A percentile compares a stretch with the other conserved stretches of the same genome.
Conservation (phyloP, 2,888 invertebrate species). For the Meandrusa payeni region DNA sequence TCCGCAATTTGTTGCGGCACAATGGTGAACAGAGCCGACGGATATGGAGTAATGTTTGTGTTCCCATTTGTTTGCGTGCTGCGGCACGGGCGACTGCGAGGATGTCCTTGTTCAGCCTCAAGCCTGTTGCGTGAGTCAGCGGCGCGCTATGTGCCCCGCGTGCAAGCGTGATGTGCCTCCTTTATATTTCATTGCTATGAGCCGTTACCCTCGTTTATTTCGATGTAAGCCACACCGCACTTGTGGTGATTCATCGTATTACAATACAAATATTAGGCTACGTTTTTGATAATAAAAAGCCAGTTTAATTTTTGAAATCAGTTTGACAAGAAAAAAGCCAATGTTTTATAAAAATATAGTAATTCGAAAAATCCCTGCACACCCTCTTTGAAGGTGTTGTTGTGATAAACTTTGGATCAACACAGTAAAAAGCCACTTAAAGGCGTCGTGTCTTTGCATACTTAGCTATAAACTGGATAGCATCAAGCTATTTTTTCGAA, state of each 20-base stretch:
- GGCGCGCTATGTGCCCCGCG: constrained; percentile 55
- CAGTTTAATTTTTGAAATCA: too few species aligned
- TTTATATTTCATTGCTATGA: constrained; percentile 25
- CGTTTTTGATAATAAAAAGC: too few species aligned
- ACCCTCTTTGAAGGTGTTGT: neutral
- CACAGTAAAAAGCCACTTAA: constrained; percentile 6
- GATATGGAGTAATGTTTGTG: constrained; percentile 76
- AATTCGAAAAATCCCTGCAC: too few species aligned
- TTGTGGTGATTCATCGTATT: constrained; percentile 3
- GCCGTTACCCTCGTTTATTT: constrained; percentile 30
- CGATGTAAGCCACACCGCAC: neutral
- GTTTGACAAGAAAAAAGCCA: too few species aligned
- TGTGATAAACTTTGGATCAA: neutral
- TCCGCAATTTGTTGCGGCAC: constrained; percentile 72
- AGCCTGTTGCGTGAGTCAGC: constrained; percentile 57
- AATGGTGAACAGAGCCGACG: constrained; percentile 71
- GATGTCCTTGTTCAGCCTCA: constrained; percentile 71
- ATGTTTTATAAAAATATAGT: too few species aligned
- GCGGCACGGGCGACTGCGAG: constrained; percentile 50
- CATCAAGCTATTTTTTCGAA: constrained; percentile 6
- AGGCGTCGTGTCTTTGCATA: neutral
- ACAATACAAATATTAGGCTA: neutral
- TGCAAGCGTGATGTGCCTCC: constrained; percentile 50
- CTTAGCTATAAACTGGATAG: neutral
- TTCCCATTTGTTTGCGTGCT: constrained; percentile 68